These are phyloP conservation scores for Vespertilio murinus DNA, from an alignment of 2,797 vertebrate species.

Conservation along the genomic window DNA sequence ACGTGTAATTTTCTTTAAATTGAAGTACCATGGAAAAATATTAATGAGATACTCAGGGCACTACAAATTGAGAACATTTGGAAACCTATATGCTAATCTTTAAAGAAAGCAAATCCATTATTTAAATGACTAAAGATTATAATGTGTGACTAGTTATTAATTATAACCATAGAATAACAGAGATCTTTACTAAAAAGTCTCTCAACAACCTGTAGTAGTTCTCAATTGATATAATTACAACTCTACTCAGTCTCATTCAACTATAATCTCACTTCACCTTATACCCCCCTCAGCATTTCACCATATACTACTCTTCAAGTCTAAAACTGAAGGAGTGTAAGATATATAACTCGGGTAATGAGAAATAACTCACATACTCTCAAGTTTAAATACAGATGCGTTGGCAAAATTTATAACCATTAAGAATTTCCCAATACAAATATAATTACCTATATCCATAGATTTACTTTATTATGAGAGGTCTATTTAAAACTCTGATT, in stretches of 20 bases:
- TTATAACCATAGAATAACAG: slow-evolving; percentile 14
- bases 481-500: neutral
- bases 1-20: slow-evolving; percentile 9
- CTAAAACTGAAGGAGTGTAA: neutral
- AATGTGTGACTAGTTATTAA: slow-evolving; percentile 18
- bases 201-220: neutral
- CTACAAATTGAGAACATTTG: neutral
- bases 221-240: slow-evolving; percentile 40
- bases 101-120: slow-evolving; percentile 20
- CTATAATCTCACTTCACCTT: slow-evolving; percentile 30
- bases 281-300: neutral
- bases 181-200: neutral
- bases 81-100: slow-evolving; percentile 39
- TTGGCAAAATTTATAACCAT: slow-evolving; percentile 20
- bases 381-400: neutral
- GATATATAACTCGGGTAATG: neutral
- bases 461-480: neutral
- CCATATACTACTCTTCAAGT: neutral
- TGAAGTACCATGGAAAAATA: slow-evolving; percentile 34
- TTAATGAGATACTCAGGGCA: neutral
- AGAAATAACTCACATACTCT: slow-evolving; percentile 21
- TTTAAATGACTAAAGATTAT: slow-evolving; percentile 47
- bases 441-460: neutral
- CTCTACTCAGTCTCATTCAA: slow-evolving; percentile 16
- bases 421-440: slow-evolving; percentile 10